A percentile compares a stretch with the other conserved stretches of the same genome.
Evolutionary conservation across 2,797 vertebrate species (phyloP).

Genomic region (Rousettus madagascariensis): DNA sequence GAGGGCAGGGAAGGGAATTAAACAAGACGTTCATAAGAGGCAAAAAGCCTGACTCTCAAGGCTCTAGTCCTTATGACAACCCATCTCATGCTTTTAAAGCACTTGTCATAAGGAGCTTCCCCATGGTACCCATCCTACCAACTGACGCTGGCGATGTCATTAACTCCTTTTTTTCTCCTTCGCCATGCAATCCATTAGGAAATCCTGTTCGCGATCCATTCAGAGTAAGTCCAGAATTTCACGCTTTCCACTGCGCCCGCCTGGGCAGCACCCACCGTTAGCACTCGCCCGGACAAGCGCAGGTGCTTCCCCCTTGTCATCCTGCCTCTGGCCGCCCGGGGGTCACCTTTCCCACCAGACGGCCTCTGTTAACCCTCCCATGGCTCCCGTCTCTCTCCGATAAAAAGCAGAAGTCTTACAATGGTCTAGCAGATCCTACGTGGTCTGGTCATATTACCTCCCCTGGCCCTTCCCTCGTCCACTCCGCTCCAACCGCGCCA

Average conservation of each 20-base stretch:
- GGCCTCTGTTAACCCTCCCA: not conserved
- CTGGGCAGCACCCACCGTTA: not conserved
- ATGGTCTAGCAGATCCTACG: not conserved
- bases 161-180: not conserved
- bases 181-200: rapidly evolving
- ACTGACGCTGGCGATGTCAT: rapidly evolving
- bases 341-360: no score
- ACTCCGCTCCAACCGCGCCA: not conserved
- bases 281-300: rapidly evolving
- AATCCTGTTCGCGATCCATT: not conserved
- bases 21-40: not conserved
- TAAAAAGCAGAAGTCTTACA: not conserved
- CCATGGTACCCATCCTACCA: not conserved
- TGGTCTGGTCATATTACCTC: not conserved
- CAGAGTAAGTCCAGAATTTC: not conserved
- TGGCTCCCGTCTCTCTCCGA: not conserved
- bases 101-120: not conserved
- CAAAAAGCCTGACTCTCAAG: not conserved
- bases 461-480: no score
- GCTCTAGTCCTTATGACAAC: no score
- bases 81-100: not conserved
- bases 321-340: no score
- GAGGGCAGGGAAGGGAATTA: not conserved
- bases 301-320: rapidly evolving
- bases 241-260: rapidly evolving